Base-by-base conservation (phyloP, 2,113 vertebrate genomes). In the Otolemur garnettii region DNA sequence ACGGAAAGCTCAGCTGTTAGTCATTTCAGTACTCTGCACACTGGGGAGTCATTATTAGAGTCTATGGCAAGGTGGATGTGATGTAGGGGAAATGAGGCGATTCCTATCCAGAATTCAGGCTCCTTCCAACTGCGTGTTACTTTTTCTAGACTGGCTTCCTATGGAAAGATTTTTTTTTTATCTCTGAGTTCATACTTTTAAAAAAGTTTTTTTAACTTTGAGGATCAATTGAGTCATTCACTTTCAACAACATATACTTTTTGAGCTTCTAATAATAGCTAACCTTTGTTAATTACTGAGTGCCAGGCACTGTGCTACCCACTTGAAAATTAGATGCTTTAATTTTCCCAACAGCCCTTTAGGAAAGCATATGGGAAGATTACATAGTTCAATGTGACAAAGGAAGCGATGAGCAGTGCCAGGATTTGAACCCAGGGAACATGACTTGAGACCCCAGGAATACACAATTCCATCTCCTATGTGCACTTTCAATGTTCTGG, bases 281-380 rank as follows among this genome's bases (percentile, higher is more conserved):
- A 21, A 71, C 82, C 57, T 91, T 71, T 94, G 38, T 60, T n/a
- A 72, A 71, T 38, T 83, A 60, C 64, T 79, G 17, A 68, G 21
- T 93, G 15, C 71, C 42, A 22, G 53, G 26, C 13, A 85, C 60
- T 71, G 17, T 88, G 35, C 55, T 86, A 59, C 9, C 53, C 33
- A 18, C 66, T 85, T 50, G n/a, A 84, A 90, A 87, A 78, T 38
- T 59, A 53, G 35, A 26, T 17, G 24, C 64, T 89, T 95, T 69
- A 79, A 66, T 95, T 92, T 93, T 81, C 60, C 81, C 78, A 95
- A 60, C 38, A 78, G 38, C 66, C n/a, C 77, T 95, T 71, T 18
- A 60, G 59, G 33, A 88, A 95, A 77, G 45, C 60, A 45, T 50
- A 53, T 26, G 10, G 53, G 35, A 14, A 59, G 89, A 28, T 81